Evolutionary conservation across 2,888 invertebrate species (phyloP), one percentile per base, ranked within the genome.

Genomic region (Cryptophagus acutangulus): DNA sequence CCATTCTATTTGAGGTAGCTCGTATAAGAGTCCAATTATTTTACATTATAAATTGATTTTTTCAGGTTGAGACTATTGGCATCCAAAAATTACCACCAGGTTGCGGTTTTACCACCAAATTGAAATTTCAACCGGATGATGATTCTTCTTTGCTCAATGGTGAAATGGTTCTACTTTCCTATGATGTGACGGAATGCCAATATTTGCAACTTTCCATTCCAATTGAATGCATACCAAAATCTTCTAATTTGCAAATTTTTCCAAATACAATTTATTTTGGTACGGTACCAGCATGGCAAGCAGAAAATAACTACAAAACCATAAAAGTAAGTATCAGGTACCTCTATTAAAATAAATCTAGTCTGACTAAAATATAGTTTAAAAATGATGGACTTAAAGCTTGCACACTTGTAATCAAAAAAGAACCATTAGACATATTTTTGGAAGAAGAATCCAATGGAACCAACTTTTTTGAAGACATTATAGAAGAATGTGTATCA

Each of bases 211-310:
- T 51, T 29, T 44, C 29, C 25, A 17, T 54, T 9, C 8, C 12
- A 2, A 20, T 57, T 2, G 33, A 33, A 30, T 57, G 57, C 36
- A 24, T 49, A 8, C 47, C 51, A 6, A 39, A 39, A 34, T 38
- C 45, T 36, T 36, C 43, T 6, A 25, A 50, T 13, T 28, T 57
- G 25, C 34, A 36, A 28, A 44, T 57, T 3, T 36, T 26, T 20
- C 47, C 51, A 1, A 30, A 30, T 24, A 17, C 16, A 6, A 33
- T 57, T 4, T 30, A 48, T 38, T 57, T 57, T 43, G 57, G 57
- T 4, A 39, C 31, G n/a, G 45, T 53, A 5, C 48, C 50, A 3
- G 37, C 49, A 10, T 56, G 54, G 54, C 42, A 44, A 10, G 46
- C 49, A 3, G 31, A 40, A 6, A 36, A 30, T 14, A 24, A 42